Percentiles rank a stretch among this genome's conserved stretches.
These are phyloP conservation scores for Ceraclea dissimilis DNA, from an alignment of 2,888 invertebrate genomes.

Conservation along the genomic window DNA sequence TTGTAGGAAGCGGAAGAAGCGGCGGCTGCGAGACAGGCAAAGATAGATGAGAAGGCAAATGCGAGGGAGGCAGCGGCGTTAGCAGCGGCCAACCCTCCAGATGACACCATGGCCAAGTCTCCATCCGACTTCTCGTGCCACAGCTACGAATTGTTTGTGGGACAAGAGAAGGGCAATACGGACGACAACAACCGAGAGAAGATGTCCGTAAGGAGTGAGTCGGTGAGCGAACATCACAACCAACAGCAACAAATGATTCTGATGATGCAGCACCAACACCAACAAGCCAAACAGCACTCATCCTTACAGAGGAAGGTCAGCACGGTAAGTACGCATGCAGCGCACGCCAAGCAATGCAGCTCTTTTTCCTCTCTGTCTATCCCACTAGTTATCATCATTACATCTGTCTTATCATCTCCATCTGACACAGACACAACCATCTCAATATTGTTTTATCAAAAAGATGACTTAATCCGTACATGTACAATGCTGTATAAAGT, in stretches of 20 bases:
- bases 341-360: conserved; percentile 27
- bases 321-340: conserved; percentile 66
- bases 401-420: background rate
- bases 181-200: conserved; percentile 88
- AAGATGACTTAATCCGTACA: background rate
- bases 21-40: conserved; percentile 61
- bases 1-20: conserved; percentile 79
- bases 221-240: conserved; percentile 74
- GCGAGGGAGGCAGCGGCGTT: conserved; percentile 61
- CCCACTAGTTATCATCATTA: background rate
- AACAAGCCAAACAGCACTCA: conserved; percentile 30
- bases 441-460: background rate
- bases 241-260: conserved; percentile 27
- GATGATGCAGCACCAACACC: conserved; percentile 19
- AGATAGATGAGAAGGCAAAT: conserved; percentile 52
- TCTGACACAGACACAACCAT: background rate
- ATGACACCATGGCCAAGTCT: conserved; percentile 72
- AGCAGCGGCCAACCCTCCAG: conserved; percentile 48
- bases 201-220: conserved; percentile 85
- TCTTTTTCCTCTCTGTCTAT: conserved; percentile 11
- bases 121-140: conserved; percentile 88
- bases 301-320: conserved; percentile 79
- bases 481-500: no score
- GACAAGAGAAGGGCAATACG: conserved; percentile 79
- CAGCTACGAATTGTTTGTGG: conserved; percentile 87